phyloP scores from a whole-genome alignment of 2,113 vertebrate genomes.

The Grallaria varia region DNA sequence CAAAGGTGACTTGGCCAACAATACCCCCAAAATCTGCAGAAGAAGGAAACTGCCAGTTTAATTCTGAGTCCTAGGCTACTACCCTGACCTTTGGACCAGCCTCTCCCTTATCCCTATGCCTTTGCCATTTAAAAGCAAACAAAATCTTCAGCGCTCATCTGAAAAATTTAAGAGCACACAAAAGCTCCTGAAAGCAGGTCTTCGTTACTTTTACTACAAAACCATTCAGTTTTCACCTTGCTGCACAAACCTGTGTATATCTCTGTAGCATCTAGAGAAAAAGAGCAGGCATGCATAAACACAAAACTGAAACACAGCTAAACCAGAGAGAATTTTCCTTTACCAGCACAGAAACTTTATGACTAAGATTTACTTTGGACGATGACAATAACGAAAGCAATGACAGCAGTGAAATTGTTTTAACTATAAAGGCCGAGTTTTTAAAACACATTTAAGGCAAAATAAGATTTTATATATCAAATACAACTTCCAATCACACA shows the following conservation, averaged over 20 bases:
- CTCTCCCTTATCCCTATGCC: not conserved
- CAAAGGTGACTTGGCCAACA: not conserved
- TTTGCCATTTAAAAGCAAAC: not conserved
- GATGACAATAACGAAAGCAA: not conserved
- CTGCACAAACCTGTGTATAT: not conserved
- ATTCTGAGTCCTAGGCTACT: not conserved
- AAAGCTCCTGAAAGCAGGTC: not conserved
- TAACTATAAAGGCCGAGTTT: not conserved
- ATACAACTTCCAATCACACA: not conserved
- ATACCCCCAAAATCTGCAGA: not conserved
- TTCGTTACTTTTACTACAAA: not conserved
- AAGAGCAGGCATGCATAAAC: not conserved
- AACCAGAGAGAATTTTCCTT: not conserved
- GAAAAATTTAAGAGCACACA: not conserved
- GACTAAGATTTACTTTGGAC: not conserved
- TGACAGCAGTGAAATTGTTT: not conserved
- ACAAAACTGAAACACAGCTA: not conserved
- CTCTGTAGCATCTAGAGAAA: not conserved
- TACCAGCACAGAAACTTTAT: not conserved
- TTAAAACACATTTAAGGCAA: not conserved
- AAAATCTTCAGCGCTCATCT: not conserved
- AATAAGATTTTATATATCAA: not conserved
- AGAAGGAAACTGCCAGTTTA: not conserved
- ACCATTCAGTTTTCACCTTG: not conserved
- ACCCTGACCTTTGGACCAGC: conserved; percentile 4